Conservation (phyloP, 2,888 invertebrate species). For the Atethmia centrago region DNA sequence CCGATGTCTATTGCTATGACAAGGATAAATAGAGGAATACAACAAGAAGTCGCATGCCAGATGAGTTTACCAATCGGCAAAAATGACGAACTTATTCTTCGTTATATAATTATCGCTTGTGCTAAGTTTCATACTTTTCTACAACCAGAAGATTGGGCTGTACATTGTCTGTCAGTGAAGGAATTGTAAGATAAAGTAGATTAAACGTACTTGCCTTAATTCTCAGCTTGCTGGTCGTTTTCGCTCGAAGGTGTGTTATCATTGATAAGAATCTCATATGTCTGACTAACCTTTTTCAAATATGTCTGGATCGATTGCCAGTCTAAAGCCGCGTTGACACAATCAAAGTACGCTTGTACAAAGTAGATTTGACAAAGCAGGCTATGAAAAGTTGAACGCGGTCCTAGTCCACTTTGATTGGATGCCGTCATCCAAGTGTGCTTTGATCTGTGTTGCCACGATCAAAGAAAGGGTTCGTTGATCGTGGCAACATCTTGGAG, state of each 20-base stretch:
- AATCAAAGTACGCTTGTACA: too few species aligned
- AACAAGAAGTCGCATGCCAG: not conserved
- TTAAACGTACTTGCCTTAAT: not conserved
- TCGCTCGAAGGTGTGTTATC: not conserved
- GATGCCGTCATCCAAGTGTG: too few species aligned
- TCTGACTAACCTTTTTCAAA: not conserved
- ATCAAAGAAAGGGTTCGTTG: too few species aligned
- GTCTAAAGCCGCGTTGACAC: too few species aligned
- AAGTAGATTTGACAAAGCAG: too few species aligned
- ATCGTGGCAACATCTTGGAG: too few species aligned
- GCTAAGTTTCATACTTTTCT: not conserved
- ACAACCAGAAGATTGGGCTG: not conserved
- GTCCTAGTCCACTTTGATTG: too few species aligned
- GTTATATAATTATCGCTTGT: too few species aligned
- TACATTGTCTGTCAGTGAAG: not conserved
- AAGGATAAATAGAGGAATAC: not conserved
- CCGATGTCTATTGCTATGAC: conserved; percentile 34
- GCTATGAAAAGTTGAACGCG: too few species aligned
- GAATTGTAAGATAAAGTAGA: not conserved
- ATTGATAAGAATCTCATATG: not conserved
- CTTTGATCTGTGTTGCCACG: too few species aligned
- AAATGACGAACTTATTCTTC: not conserved
- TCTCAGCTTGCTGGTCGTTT: not conserved
- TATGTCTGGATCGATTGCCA: not conserved
- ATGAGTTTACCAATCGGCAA: not conserved